Evolutionary conservation across 2,113 vertebrate species (phyloP), one percentile per base, ranked within the genome.

Genomic region (Antigone vipio): DNA sequence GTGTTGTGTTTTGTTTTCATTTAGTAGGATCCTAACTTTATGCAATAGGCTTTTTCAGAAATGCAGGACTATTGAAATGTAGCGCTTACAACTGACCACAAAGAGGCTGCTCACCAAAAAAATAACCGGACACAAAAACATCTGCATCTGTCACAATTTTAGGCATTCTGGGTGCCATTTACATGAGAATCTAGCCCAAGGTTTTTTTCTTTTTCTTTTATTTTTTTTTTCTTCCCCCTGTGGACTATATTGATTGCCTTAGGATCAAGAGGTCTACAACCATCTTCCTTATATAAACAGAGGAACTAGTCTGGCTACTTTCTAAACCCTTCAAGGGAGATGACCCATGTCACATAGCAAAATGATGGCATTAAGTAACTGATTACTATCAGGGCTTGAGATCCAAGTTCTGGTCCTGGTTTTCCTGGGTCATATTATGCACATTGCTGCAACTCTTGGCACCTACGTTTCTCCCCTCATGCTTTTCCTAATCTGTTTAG

Each of bases 211-310:
- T 17, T 14, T 5, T 49, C 20, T 45, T 20, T 15, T 38, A 38
- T 38, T 38, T 17, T 2, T 16, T 2, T 19, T 3, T 30, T 38
- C 17, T 6, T 15, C 12, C 13, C 24, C 15, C 17, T 62, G 1
- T 47, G 56, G 62, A 9, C 92, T 91, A 7, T 94, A 96, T 94
- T 89, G 95, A 93, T 87, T 96, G 86, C 80, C 30, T 89, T 52
- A 72, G 64, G 96, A 94, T 96, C 88, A 92, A 95, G 75, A 97
- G 92, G 91, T 96, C 95, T 87, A 45, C 85, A 92, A 95, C 96
- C 76, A 91, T 97, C 91, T 95, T 95, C 88, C 80, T 95, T 96
- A 69, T 84, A 77, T 94, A 97, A 96, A 94, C 86, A 95, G 53
- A 88, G 52, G 64, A 94, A 94, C 91, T 93, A 55, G 83, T 94